A percentile compares a stretch with the other conserved stretches of the same genome.
Conservation (phyloP, 2,113 vertebrate species). For the Tonatia bakeri region DNA sequence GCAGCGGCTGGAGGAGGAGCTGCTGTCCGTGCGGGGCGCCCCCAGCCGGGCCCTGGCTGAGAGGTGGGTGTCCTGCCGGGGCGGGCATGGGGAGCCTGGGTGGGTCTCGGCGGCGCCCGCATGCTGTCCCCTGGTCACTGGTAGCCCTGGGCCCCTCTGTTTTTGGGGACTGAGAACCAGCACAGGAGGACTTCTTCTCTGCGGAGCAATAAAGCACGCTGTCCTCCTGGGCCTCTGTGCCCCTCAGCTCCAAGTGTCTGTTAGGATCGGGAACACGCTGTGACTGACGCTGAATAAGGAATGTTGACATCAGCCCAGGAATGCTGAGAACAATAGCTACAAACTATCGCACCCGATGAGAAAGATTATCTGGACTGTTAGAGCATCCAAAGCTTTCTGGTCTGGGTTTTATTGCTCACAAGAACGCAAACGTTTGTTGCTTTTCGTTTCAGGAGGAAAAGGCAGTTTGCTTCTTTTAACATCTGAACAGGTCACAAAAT, state of each 20-base stretch:
- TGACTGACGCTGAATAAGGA: conserved; percentile 71
- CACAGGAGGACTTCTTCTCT: conserved; percentile 42
- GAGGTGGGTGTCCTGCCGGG: conserved; percentile 76
- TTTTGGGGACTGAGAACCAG: not conserved
- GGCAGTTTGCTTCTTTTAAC: conserved; percentile 8
- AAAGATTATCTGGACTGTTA: conserved; percentile 62
- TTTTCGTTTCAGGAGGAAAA: conserved; percentile 51
- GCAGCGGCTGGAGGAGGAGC: conserved; percentile 85
- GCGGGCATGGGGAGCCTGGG: not conserved
- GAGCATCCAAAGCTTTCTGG: conserved; percentile 49
- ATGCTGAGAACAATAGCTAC: conserved; percentile 60
- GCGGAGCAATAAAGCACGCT: not conserved
- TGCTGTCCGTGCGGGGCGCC: conserved; percentile 78
- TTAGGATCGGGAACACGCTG: conserved; percentile 58
- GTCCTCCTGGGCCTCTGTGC: not conserved
- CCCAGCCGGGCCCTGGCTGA: conserved; percentile 85
- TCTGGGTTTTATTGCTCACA: conserved; percentile 51
- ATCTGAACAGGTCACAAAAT: not conserved
- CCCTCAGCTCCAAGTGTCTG: not conserved
- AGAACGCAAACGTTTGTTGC: conserved; percentile 47
- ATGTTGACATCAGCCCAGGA: conserved; percentile 65
- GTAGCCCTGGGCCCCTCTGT: conserved; percentile 32
- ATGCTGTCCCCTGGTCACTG: conserved; percentile 1
- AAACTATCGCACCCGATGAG: conserved; percentile 63
- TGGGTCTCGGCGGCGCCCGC: conserved; percentile 9